Conservation (phyloP, 2,797 vertebrate genomes). For the Oreochromis grahami region DNA sequence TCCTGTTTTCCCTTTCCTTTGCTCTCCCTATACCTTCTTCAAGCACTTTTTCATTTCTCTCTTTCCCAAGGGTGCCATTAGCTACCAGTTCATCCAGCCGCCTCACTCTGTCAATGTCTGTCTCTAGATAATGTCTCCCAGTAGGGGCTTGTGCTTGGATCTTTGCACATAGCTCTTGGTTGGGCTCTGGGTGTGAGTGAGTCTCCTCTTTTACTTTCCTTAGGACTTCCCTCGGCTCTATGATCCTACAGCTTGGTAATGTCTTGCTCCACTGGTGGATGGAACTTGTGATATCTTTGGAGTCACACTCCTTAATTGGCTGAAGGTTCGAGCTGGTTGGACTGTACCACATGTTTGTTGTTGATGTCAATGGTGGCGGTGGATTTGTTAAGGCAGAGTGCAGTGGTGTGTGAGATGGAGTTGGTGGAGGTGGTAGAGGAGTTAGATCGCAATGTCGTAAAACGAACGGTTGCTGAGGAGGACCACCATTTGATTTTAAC, state of each 20-base stretch:
- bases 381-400: conserved; percentile 12
- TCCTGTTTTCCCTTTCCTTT: conserved; percentile 38
- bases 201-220: conserved; percentile 61
- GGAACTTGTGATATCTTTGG: conserved; percentile 47
- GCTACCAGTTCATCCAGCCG: conserved; percentile 64
- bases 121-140: conserved; percentile 67
- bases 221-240: conserved; percentile 71
- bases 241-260: conserved; percentile 76
- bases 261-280: conserved; percentile 70
- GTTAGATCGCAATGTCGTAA: conserved; percentile 40
- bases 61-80: conserved; percentile 56
- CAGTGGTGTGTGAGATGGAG: neutral
- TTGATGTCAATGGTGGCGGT: neutral
- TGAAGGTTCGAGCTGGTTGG: conserved; percentile 51
- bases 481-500: conserved; percentile 71
- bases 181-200: conserved; percentile 53
- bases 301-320: conserved; percentile 48
- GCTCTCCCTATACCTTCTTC: conserved; percentile 39
- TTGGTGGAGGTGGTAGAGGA: conserved; percentile 16
- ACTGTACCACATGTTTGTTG: conserved; percentile 46
- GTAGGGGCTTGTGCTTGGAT: conserved; percentile 58
- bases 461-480: conserved; percentile 69
- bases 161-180: conserved; percentile 55
- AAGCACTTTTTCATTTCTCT: conserved; percentile 27
- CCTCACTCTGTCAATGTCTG: conserved; percentile 75